Evolutionary conservation across 53 echinoderm and acorn worm genomes (phyloP).

Genomic region (Patiria pectinifera): DNA sequence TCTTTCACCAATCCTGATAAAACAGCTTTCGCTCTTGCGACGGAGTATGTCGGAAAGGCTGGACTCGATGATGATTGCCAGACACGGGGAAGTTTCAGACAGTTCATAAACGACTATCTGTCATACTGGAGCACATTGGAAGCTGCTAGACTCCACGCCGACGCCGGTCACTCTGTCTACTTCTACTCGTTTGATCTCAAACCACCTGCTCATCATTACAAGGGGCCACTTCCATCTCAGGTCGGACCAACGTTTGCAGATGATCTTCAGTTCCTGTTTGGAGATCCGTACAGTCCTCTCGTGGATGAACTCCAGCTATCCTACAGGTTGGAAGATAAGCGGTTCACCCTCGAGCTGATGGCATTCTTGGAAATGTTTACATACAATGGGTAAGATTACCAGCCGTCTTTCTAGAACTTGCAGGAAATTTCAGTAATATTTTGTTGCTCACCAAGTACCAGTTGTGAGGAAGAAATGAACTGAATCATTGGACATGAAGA

Average conservation of each 20-base stretch:
- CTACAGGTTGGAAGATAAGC: slow-evolving; percentile 47
- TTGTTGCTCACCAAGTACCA: no score
- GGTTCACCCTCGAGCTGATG: slow-evolving; percentile 43
- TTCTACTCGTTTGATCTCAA: slow-evolving; percentile 45
- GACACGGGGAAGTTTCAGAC: slow-evolving; percentile 20
- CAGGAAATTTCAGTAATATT: no score
- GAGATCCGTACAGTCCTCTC: slow-evolving; percentile 13
- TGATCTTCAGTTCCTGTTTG: slow-evolving; percentile 74
- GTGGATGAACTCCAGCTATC: slow-evolving; percentile 29
- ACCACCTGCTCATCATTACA: slow-evolving; percentile 19
- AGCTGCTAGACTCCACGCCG: slow-evolving; percentile 41
- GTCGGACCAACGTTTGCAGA: slow-evolving; percentile 61
- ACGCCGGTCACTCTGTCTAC: slow-evolving; percentile 27
- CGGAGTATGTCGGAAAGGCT: slow-evolving; percentile 13
- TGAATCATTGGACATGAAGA: neutral
- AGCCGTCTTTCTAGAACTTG: no score
- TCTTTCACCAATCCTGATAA: slow-evolving; percentile 21
- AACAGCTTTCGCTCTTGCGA: neutral
- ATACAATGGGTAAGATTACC: slow-evolving; percentile 29
- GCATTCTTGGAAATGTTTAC: slow-evolving; percentile 44
- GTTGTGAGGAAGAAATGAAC: no score
- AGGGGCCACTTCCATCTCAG: slow-evolving; percentile 36
- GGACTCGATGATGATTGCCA: slow-evolving; percentile 36
- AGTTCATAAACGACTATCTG: slow-evolving; percentile 43
- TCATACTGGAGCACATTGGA: slow-evolving; percentile 17